phyloP scores from a whole-genome alignment of 1,140 invertebrate genomes.

The Solen grandis region DNA sequence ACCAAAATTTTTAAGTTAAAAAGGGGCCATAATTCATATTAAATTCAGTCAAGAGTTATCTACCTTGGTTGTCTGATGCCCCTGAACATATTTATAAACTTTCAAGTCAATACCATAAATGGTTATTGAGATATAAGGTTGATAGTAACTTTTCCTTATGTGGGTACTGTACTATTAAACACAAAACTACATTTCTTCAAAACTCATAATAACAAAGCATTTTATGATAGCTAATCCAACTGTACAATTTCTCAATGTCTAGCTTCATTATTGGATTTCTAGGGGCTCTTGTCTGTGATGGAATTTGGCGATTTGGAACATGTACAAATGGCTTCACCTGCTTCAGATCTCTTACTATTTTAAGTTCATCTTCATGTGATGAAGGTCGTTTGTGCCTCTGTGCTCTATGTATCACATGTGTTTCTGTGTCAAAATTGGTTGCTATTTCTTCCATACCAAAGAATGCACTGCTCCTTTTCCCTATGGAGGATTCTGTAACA shows the following conservation, averaged over 20 bases:
- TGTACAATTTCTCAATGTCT: background rate
- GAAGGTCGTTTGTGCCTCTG: background rate
- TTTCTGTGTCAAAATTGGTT: background rate
- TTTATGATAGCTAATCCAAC: background rate
- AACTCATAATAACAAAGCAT: background rate
- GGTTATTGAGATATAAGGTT: no score
- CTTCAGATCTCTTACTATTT: background rate
- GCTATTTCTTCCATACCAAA: constrained; percentile 1
- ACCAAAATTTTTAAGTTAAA: no score
- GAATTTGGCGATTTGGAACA: background rate
- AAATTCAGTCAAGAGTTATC: no score
- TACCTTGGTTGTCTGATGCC: no score
- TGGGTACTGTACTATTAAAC: no score
- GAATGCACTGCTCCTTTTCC: background rate
- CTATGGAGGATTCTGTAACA: background rate
- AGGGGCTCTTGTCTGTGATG: background rate
- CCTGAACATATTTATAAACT: no score
- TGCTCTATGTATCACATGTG: background rate
- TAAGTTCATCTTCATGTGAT: background rate
- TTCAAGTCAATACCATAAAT: no score
- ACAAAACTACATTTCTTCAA: background rate
- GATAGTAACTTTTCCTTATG: no score
- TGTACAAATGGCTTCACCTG: background rate
- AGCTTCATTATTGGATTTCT: background rate
- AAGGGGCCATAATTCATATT: no score